Base-by-base conservation (phyloP, 2,797 vertebrate genomes). In the Harpagifer antarcticus region DNA sequence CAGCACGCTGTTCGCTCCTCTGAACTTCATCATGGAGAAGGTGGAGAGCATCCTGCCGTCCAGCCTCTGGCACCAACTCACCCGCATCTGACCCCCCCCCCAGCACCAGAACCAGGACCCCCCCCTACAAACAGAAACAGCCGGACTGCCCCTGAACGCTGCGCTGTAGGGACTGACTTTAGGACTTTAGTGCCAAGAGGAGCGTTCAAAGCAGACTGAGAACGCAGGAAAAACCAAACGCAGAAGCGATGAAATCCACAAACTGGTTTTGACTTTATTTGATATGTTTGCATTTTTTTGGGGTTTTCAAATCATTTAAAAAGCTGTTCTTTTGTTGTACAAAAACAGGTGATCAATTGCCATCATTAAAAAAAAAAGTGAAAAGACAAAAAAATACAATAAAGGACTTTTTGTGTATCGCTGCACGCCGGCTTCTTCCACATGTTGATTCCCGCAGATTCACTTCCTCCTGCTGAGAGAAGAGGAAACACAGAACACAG, bases 1-100 rank as follows among this genome's bases (percentile, higher is more conserved):
- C 94, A 99, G 98, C 93, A 99, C 98, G 69, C 94, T 99, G 85
- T 99, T 99, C 65, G 98, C 98, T 67, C 98, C 98, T 63, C 95
- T 99, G 81, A 99, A 99, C 94, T 99, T 99, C 93, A 97, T 99
- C 90, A 99, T 99, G 97, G 98, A 99, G 91, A 99, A 99, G 92
- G 97, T 99, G 85, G 98, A 99, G 93, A 99, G 97, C 89, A 97
- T 99, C 93, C 94, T 99, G 79, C 98, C 98, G 20, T 99, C 98
- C 91, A 99, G 98, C 74, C 95, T 99, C 86, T 99, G 98, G 98
- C 98, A 99, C 90, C 98, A 99, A 87, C 96, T 99, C 82, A 99
- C 98, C 0, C 96, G 97, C 92, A 99, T 99, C 94, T 99, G 94
- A 93, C 73, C 73, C 80, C 78, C 52, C 78, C 42, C 53, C 65